Percentiles rank a stretch among this genome's conserved stretches.
Conservation (phyloP, 2,888 invertebrate genomes). For the Suillia variegata region DNA sequence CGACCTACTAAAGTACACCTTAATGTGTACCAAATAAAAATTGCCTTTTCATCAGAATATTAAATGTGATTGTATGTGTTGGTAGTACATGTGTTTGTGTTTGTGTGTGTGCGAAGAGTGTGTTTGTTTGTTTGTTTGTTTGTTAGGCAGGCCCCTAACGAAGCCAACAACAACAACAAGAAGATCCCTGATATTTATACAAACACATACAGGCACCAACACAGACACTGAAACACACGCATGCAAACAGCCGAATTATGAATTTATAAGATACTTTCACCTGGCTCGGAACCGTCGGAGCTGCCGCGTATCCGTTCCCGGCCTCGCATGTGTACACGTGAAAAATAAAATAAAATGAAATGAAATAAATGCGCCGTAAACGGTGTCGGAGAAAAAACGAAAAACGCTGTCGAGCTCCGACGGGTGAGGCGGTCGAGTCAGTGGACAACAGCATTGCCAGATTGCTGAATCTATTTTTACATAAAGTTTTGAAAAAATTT, state of each 20-base stretch:
- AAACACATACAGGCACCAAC: conserved; percentile 8
- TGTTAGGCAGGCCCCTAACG: conserved; percentile 35
- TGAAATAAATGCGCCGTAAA: neutral
- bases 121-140: too few relatives aligned
- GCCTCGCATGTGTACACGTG: conserved; percentile 7
- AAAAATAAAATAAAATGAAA: conserved; percentile 5
- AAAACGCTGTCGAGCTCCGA: neutral
- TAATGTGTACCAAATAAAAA: conserved; percentile 40
- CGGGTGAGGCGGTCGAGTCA: conserved; percentile 14
- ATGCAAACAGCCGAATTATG: conserved; percentile 48
- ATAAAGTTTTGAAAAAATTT: too few relatives aligned
- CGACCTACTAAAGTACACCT: conserved; percentile 17
- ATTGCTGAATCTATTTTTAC: too few relatives aligned
- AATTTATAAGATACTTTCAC: conserved; percentile 47
- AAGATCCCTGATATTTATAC: too few relatives aligned
- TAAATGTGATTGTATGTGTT: conserved; percentile 36
- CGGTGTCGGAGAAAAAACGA: neutral
- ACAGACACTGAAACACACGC: conserved; percentile 18
- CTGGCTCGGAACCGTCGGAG: neutral
- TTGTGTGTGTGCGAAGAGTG: too few relatives aligned
- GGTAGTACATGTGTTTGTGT: too few relatives aligned
- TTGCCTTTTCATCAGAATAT: conserved; percentile 50
- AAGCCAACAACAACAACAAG: neutral
- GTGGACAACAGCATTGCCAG: too few relatives aligned
- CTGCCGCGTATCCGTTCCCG: conserved; percentile 1